These are phyloP conservation scores for Ecliptopera silaceata DNA, from an alignment of 2,888 invertebrate species.

Conservation along the genomic window DNA sequence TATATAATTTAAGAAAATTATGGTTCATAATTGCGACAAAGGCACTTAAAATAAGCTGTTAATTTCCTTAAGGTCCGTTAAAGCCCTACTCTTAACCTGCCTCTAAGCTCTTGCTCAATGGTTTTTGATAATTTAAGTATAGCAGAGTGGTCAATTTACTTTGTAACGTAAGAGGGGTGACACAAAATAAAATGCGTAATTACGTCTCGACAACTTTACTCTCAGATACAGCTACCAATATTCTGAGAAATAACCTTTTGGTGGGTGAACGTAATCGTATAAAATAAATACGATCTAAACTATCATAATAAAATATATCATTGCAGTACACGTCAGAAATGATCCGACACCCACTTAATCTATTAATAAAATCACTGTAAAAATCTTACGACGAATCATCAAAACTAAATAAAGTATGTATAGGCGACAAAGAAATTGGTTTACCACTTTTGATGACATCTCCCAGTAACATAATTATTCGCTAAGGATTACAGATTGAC, in stretches of 20 bases:
- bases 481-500: too few relatives aligned
- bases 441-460: too few relatives aligned
- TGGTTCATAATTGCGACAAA: conserved; percentile 14
- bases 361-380: conserved; percentile 7
- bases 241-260: too few relatives aligned
- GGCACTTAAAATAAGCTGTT: conserved; percentile 5
- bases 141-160: background rate
- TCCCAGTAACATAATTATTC: too few relatives aligned
- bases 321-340: background rate
- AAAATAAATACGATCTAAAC: too few relatives aligned
- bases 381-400: conserved; percentile 2
- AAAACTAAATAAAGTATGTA: conserved; percentile 1
- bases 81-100: background rate
- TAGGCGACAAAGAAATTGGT: too few relatives aligned
- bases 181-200: background rate
- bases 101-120: background rate
- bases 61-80: conserved; percentile 4
- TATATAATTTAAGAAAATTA: conserved; percentile 14
- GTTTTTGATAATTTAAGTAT: background rate
- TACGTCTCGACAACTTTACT: too few relatives aligned
- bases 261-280: background rate
- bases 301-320: background rate
- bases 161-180: background rate
- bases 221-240: too few relatives aligned
- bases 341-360: background rate